Percentiles rank a stretch among this genome's conserved stretches.
Evolutionary conservation across 1,140 invertebrate genomes (phyloP).

Genomic region (Nylanderia fulva): DNA sequence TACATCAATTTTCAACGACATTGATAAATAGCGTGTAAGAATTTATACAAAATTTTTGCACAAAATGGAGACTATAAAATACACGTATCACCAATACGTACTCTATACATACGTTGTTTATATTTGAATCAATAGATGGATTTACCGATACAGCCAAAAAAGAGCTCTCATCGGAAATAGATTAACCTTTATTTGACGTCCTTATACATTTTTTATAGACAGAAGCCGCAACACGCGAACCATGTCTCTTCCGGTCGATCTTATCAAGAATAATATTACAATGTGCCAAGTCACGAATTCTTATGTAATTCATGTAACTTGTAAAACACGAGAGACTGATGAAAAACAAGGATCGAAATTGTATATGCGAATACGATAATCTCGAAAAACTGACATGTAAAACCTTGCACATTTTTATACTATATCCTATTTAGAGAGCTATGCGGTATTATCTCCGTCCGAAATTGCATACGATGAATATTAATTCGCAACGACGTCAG

Average conservation of each 20-base stretch:
- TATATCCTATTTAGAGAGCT: not conserved
- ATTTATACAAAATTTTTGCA: slow-evolving; percentile 28
- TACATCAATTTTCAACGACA: slow-evolving; percentile 49
- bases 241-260: slow-evolving; percentile 60
- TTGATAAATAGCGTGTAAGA: slow-evolving; percentile 46
- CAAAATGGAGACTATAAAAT: not conserved
- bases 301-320: slow-evolving; percentile 57
- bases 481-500: slow-evolving; percentile 34
- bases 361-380: not conserved
- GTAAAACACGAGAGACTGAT: not conserved
- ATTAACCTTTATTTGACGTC: slow-evolving; percentile 44
- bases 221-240: slow-evolving; percentile 62
- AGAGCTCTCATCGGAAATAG: slow-evolving; percentile 5
- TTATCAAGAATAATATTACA: slow-evolving; percentile 62
- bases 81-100: not conserved
- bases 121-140: not conserved
- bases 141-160: not conserved
- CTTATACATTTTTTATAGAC: slow-evolving; percentile 61
- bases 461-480: slow-evolving; percentile 50
- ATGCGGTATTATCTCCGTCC: slow-evolving; percentile 4
- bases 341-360: slow-evolving; percentile 1
- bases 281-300: slow-evolving; percentile 48
- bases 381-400: slow-evolving; percentile 1
- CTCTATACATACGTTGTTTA: not conserved
- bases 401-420: slow-evolving; percentile 8